phyloP scores from a whole-genome alignment of 1,140 invertebrate species.

The Melitaea cinxia region DNA sequence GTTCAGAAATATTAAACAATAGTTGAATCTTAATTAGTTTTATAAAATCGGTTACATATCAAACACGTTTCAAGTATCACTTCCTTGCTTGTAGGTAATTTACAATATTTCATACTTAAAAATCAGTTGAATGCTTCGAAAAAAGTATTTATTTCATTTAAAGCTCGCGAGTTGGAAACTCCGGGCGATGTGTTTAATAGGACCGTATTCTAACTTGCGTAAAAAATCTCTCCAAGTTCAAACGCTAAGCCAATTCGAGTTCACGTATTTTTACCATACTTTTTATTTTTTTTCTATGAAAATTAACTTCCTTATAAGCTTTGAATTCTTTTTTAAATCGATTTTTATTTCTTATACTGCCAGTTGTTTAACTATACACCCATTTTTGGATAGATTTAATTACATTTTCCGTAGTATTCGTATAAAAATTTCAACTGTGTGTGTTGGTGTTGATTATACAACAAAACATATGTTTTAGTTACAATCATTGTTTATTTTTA shows the following conservation, averaged over 20 bases:
- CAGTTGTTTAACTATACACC: too few relatives aligned
- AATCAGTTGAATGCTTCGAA: not conserved
- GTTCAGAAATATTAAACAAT: too few relatives aligned
- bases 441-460: too few relatives aligned
- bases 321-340: not conserved
- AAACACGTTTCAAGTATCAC: too few relatives aligned
- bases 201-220: not conserved
- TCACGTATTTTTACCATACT: not conserved
- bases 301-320: not conserved
- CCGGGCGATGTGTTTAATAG: not conserved
- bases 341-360: too few relatives aligned
- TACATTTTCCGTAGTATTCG: too few relatives aligned
- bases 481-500: too few relatives aligned
- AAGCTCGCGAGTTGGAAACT: not conserved
- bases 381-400: too few relatives aligned
- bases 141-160: not conserved
- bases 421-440: too few relatives aligned
- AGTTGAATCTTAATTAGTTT: too few relatives aligned
- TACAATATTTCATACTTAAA: not conserved
- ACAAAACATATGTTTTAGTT: too few relatives aligned
- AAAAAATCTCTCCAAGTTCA: conserved; percentile 8
- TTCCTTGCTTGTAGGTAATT: not conserved
- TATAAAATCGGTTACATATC: too few relatives aligned
- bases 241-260: conserved; percentile 3
- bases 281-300: not conserved